Evolutionary conservation across 2,113 vertebrate genomes (phyloP).

Genomic region (Ascaphus truei): DNA sequence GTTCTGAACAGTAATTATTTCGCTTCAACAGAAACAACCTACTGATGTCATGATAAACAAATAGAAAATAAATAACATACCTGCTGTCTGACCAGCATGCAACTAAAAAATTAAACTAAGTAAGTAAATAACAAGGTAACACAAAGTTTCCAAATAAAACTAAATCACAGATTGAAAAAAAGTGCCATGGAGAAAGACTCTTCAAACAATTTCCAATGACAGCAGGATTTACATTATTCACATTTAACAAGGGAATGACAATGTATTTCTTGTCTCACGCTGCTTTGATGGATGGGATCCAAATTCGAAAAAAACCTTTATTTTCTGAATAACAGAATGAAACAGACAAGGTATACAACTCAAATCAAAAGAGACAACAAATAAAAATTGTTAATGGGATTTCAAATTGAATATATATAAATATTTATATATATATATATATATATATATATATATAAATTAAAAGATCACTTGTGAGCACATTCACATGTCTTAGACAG

Average conservation of each 20-base stretch:
- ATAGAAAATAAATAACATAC: slow-evolving; percentile 14
- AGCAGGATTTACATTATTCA: slow-evolving; percentile 40
- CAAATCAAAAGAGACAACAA: neutral
- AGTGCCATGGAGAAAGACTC: neutral
- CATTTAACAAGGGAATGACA: slow-evolving; percentile 45
- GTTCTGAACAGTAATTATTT: neutral
- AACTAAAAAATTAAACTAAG: slow-evolving; percentile 6
- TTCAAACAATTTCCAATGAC: slow-evolving; percentile 30
- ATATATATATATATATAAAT: neutral
- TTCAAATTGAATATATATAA: neutral
- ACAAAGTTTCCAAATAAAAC: slow-evolving; percentile 13
- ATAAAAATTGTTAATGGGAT: neutral
- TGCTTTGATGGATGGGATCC: slow-evolving; percentile 40
- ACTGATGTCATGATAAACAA: neutral
- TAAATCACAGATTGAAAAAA: slow-evolving; percentile 3
- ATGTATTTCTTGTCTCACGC: slow-evolving; percentile 41
- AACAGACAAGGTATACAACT: neutral
- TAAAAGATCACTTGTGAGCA: too few species aligned
- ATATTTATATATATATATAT: neutral
- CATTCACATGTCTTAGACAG: too few species aligned
- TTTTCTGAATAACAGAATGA: neutral
- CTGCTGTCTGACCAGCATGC: slow-evolving; percentile 1
- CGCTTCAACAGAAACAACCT: neutral
- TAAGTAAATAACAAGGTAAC: slow-evolving; percentile 8
- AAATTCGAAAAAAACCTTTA: slow-evolving; percentile 33